Percentiles rank a stretch among this genome's conserved stretches.
Evolutionary conservation across 1,140 invertebrate genomes (phyloP).

Genomic region (Drosophila triauraria): DNA sequence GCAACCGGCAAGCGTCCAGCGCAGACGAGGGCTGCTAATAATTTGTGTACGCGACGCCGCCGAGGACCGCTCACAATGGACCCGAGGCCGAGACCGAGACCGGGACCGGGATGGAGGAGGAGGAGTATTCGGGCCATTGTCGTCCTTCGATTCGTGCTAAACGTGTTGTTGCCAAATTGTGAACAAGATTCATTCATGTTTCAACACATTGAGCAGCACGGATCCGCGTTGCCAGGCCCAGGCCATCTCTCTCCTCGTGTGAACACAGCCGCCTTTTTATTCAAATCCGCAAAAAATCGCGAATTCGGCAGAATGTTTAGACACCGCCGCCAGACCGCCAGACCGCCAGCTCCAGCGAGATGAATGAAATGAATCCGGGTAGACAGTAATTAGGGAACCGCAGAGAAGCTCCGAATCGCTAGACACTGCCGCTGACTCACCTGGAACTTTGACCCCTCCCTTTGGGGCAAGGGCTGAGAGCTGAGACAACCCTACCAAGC

Average conservation of each 20-base stretch:
- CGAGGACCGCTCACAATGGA: constrained; percentile 46
- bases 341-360: constrained; percentile 3
- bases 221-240: constrained; percentile 26
- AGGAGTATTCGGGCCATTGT: constrained; percentile 55
- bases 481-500: neutral
- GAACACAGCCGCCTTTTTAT: constrained; percentile 49
- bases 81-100: constrained; percentile 8
- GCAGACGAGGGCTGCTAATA: constrained; percentile 69
- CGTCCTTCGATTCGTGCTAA: constrained; percentile 81
- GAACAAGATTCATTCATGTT: constrained; percentile 83
- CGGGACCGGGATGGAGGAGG: constrained; percentile 3
- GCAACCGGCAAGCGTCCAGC: constrained; percentile 5
- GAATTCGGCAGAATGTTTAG: constrained; percentile 16
- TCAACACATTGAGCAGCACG: constrained; percentile 81
- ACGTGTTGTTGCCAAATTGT: constrained; percentile 83
- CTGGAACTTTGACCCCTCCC: constrained; percentile 29
- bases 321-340: neutral
- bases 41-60: constrained; percentile 75
- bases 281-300: constrained; percentile 9
- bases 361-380: constrained; percentile 63
- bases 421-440: constrained; percentile 34
- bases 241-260: constrained; percentile 48
- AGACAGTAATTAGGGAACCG: constrained; percentile 71
- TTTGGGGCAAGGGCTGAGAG: neutral
- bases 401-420: constrained; percentile 5